A percentile compares a stretch with the other conserved stretches of the same genome.
These are phyloP conservation scores for Criorhina ranunculi DNA, from an alignment of 2,888 invertebrate genomes.

Conservation along the genomic window DNA sequence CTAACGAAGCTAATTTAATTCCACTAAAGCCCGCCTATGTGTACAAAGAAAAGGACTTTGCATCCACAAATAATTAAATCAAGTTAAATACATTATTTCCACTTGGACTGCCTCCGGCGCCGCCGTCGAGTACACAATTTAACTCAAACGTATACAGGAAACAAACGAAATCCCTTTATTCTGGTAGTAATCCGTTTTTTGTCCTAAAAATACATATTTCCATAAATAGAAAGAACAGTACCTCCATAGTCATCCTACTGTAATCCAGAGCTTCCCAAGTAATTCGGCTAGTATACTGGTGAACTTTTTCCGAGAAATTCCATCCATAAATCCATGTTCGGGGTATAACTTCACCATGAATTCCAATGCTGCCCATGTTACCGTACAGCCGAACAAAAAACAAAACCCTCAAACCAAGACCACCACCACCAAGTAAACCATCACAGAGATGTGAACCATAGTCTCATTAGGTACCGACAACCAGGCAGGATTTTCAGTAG, in stretches of 20 bases:
- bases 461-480: conserved; percentile 47
- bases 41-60: background rate
- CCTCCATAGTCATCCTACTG: too few species aligned
- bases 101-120: background rate
- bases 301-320: conserved; percentile 13
- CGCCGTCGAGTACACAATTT: background rate
- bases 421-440: conserved; percentile 35
- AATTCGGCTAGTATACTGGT: conserved; percentile 7
- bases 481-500: conserved; percentile 2
- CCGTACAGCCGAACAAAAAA: conserved; percentile 40
- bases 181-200: conserved; percentile 2
- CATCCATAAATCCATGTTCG: conserved; percentile 50
- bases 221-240: conserved; percentile 22
- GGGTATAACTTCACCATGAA: conserved; percentile 27
- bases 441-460: conserved; percentile 41
- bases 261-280: conserved; percentile 12
- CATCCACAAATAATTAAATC: conserved; percentile 13
- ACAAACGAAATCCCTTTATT: conserved; percentile 7
- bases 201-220: conserved; percentile 2
- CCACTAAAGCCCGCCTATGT: background rate
- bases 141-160: conserved; percentile 1
- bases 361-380: conserved; percentile 16
- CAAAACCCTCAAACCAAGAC: conserved; percentile 36
- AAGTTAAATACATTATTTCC: background rate
- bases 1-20: background rate